phyloP scores from a whole-genome alignment of 2,888 invertebrate species.

The Drosophila fungiperda region DNA sequence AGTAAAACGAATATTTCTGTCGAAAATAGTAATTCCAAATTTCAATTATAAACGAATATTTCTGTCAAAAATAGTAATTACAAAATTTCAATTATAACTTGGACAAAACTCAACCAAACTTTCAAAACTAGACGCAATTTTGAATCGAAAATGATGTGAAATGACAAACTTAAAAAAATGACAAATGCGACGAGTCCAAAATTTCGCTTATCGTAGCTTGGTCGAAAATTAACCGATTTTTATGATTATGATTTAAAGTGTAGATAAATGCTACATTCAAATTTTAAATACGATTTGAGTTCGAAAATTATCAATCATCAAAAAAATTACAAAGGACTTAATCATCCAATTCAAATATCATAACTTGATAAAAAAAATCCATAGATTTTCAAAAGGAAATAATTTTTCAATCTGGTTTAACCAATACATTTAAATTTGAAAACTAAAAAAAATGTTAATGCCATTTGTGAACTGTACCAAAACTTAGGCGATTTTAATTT shows the following conservation, averaged over 20 bases:
- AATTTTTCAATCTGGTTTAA: too few species aligned
- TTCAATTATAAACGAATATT: neutral
- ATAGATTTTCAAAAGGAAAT: neutral
- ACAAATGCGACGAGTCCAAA: too few species aligned
- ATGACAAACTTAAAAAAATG: too few species aligned
- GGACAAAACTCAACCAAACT: neutral
- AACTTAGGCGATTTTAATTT: neutral
- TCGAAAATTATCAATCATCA: too few species aligned
- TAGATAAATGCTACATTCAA: neutral
- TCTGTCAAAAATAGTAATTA: neutral
- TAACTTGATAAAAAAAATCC: neutral
- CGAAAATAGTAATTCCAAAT: neutral
- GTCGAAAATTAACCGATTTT: neutral
- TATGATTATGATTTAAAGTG: rapidly evolving
- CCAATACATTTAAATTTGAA: neutral
- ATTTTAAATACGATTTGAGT: neutral
- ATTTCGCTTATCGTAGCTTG: too few species aligned
- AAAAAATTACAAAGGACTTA: too few species aligned
- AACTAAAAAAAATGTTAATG: too few species aligned
- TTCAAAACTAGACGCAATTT: too few species aligned
- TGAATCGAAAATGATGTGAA: too few species aligned
- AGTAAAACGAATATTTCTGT: neutral
- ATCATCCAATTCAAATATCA: too few species aligned
- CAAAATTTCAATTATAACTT: neutral
- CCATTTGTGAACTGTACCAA: neutral